A percentile compares a stretch with the other conserved stretches of the same genome.
phyloP scores from a whole-genome alignment of 2,888 invertebrate species.

The Erebia aethiops region DNA sequence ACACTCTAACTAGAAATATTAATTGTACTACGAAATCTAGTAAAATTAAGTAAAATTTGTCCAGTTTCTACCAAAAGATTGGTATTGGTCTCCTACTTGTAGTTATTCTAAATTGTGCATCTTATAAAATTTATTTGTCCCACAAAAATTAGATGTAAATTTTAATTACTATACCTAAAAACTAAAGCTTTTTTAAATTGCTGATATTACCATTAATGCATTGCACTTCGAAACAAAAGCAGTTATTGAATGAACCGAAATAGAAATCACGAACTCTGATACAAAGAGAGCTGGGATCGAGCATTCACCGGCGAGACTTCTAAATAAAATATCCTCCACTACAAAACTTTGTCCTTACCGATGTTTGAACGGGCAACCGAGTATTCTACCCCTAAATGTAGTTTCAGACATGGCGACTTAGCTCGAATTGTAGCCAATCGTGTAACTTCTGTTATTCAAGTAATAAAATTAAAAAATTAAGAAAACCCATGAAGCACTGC shows the following conservation, averaged over 20 bases:
- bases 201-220: neutral
- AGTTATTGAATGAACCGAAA: conserved; percentile 37
- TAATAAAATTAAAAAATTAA: too few relatives aligned
- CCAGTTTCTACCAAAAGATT: too few relatives aligned
- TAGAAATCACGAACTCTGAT: conserved; percentile 37
- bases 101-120: too few relatives aligned
- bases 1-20: too few relatives aligned
- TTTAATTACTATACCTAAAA: too few relatives aligned
- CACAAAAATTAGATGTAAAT: too few relatives aligned
- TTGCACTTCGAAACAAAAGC: conserved; percentile 18
- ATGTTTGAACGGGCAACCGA: conserved; percentile 59
- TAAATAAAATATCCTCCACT: conserved; percentile 71
- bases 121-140: too few relatives aligned
- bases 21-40: too few relatives aligned
- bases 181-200: neutral
- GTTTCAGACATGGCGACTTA: conserved; percentile 9
- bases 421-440: neutral
- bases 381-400: neutral
- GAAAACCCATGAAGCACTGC: too few relatives aligned
- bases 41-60: too few relatives aligned
- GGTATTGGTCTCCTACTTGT: too few relatives aligned
- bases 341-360: conserved; percentile 64
- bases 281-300: conserved; percentile 47
- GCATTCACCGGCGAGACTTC: conserved; percentile 76
- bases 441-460: too few relatives aligned